A percentile compares a stretch with the other conserved stretches of the same genome.
phyloP scores from a whole-genome alignment of 2,888 invertebrate species.

The Meta bourneti region DNA sequence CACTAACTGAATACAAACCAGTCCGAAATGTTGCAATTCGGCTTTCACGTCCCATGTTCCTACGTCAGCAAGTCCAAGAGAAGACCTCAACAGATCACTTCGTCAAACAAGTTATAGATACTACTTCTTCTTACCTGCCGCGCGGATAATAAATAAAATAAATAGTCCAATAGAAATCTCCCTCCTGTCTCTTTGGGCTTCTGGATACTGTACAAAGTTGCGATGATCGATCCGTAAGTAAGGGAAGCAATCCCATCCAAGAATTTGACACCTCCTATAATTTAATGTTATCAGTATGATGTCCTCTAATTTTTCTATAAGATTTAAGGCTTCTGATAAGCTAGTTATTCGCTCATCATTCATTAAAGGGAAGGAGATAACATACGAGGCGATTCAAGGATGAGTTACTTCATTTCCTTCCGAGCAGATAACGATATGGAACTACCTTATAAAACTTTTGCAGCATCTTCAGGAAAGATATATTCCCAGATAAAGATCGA shows the following conservation, averaged over 20 bases:
- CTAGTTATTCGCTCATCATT: constrained; percentile 58
- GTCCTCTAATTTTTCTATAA: constrained; percentile 66
- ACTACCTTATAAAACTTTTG: constrained; percentile 33
- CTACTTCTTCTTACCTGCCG: not conserved
- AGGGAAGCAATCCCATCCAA: constrained; percentile 40
- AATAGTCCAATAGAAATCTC: constrained; percentile 27
- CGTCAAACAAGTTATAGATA: constrained; percentile 5
- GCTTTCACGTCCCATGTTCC: not conserved
- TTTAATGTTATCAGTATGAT: constrained; percentile 62
- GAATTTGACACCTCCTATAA: constrained; percentile 66
- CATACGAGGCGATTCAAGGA: constrained; percentile 33
- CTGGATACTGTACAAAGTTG: constrained; percentile 25
- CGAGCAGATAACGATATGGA: constrained; percentile 50
- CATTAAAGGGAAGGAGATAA: constrained; percentile 49
- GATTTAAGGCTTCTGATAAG: constrained; percentile 63
- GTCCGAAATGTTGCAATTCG: not conserved
- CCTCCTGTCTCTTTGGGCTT: not conserved
- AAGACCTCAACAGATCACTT: not conserved
- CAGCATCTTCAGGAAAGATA: not conserved
- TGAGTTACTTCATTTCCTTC: constrained; percentile 47
- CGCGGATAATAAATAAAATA: constrained; percentile 32
- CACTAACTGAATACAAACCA: not conserved
- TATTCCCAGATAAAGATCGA: constrained; percentile 43
- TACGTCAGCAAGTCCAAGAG: too few species aligned
- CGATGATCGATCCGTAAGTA: constrained; percentile 27